These are phyloP conservation scores for Oreortyx pictus DNA, from an alignment of 2,797 vertebrate species.

Conservation along the genomic window DNA sequence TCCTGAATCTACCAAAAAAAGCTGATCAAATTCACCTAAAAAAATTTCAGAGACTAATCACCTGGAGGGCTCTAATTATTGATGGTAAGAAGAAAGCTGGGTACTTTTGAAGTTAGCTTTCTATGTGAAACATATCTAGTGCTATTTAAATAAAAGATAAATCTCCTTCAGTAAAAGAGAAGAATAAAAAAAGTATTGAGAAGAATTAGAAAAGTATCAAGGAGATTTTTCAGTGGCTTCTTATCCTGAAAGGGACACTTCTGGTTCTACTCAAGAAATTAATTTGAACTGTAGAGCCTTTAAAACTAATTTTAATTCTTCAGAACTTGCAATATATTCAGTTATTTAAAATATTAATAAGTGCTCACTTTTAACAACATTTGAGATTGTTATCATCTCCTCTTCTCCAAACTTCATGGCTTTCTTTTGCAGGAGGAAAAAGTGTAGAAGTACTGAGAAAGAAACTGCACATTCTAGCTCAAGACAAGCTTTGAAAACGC, in stretches of 20 bases:
- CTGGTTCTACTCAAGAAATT: constrained; percentile 18
- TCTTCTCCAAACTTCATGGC: background rate
- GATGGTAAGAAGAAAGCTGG: constrained; percentile 28
- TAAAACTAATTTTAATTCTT: constrained; percentile 50
- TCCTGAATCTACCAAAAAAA: constrained; percentile 46
- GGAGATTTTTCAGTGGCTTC: constrained; percentile 35
- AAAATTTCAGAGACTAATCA: constrained; percentile 37
- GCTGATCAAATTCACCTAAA: constrained; percentile 20
- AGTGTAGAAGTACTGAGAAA: background rate
- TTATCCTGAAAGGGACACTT: constrained; percentile 16
- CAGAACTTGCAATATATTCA: constrained; percentile 11
- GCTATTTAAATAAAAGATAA: constrained; percentile 53
- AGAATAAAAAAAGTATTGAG: constrained; percentile 32
- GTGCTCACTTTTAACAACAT: constrained; percentile 25
- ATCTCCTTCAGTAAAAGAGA: constrained; percentile 31
- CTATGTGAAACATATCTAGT: constrained; percentile 26
- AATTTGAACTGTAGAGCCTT: constrained; percentile 44
- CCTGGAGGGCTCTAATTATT: constrained; percentile 63
- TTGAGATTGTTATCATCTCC: background rate
- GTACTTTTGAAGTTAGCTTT: constrained; percentile 62
- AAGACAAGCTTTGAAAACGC: background rate
- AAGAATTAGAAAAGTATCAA: constrained; percentile 41
- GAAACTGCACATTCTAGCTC: background rate
- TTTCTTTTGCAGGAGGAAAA: background rate
- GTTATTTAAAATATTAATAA: constrained; percentile 46